Evolutionary conservation across 2,888 invertebrate species (phyloP).

Genomic region (Nemapogon koenigi): DNA sequence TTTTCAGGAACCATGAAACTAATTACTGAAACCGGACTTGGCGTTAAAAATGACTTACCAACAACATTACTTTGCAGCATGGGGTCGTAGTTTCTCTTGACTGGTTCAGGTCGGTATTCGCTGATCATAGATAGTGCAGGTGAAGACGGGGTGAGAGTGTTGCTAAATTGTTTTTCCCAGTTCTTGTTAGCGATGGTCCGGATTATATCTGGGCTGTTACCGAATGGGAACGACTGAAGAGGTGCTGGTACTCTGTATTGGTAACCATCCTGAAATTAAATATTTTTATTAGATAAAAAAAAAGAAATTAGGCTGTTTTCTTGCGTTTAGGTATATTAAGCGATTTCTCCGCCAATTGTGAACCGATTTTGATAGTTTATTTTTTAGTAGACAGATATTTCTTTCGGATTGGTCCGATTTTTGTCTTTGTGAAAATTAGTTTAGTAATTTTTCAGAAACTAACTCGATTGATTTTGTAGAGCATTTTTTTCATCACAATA

Average conservation of each 20-base stretch:
- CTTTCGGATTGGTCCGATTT: too few relatives aligned
- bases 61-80: constrained; percentile 51
- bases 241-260: constrained; percentile 36
- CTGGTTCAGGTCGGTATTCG: constrained; percentile 43
- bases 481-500: too few relatives aligned
- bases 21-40: too few relatives aligned
- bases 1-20: too few relatives aligned
- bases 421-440: too few relatives aligned
- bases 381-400: too few relatives aligned
- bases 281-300: not conserved
- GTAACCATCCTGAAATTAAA: constrained; percentile 34
- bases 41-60: constrained; percentile 35
- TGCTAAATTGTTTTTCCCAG: constrained; percentile 42
- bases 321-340: too few relatives aligned
- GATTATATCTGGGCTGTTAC: constrained; percentile 45
- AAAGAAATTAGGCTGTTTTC: not conserved
- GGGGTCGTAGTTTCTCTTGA: constrained; percentile 45
- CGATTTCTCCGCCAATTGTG: too few relatives aligned
- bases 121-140: constrained; percentile 32
- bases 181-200: constrained; percentile 42
- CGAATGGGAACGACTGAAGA: constrained; percentile 48
- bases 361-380: too few relatives aligned
- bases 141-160: constrained; percentile 37
- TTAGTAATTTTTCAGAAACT: too few relatives aligned
- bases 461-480: too few relatives aligned